These are phyloP conservation scores for Ellobius talpinus DNA, from an alignment of 2,113 vertebrate species.

Conservation along the genomic window DNA sequence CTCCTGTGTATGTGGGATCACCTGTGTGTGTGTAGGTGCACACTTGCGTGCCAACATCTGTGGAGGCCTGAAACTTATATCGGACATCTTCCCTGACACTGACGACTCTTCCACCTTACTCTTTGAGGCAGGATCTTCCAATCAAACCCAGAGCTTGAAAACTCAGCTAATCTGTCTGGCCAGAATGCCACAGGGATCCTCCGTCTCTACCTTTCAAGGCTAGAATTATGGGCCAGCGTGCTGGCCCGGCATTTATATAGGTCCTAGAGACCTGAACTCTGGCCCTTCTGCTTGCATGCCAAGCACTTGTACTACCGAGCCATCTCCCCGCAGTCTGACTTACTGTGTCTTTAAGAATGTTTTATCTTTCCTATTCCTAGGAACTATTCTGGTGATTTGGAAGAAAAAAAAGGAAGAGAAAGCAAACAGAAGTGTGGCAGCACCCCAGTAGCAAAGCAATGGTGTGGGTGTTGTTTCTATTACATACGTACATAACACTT, in stretches of 20 bases:
- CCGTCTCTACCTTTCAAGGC: not conserved
- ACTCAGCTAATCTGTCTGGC: too few relatives aligned
- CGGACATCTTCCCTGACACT: not conserved
- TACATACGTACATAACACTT: slow-evolving; percentile 73
- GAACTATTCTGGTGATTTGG: slow-evolving; percentile 45
- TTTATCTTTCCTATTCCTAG: slow-evolving; percentile 48
- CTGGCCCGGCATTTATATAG: not conserved
- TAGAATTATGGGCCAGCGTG: not conserved
- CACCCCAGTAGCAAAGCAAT: slow-evolving; percentile 52
- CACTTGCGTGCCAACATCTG: not conserved
- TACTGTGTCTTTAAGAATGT: slow-evolving; percentile 49
- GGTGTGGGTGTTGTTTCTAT: slow-evolving; percentile 72
- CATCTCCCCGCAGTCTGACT: not conserved
- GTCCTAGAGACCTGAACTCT: not conserved
- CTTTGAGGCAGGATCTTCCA: not conserved
- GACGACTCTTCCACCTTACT: not conserved
- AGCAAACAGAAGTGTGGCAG: slow-evolving; percentile 60
- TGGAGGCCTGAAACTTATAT: too few relatives aligned
- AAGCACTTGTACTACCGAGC: not conserved
- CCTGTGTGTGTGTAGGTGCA: not conserved
- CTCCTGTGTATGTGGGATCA: too few relatives aligned
- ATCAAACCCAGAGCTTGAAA: not conserved
- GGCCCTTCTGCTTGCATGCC: not conserved
- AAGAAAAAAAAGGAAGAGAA: not conserved
- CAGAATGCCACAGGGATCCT: not conserved